Percentiles rank a stretch among this genome's conserved stretches.
Evolutionary conservation across 2,888 invertebrate genomes (phyloP).

Genomic region (Tolmerus cingulatus): DNA sequence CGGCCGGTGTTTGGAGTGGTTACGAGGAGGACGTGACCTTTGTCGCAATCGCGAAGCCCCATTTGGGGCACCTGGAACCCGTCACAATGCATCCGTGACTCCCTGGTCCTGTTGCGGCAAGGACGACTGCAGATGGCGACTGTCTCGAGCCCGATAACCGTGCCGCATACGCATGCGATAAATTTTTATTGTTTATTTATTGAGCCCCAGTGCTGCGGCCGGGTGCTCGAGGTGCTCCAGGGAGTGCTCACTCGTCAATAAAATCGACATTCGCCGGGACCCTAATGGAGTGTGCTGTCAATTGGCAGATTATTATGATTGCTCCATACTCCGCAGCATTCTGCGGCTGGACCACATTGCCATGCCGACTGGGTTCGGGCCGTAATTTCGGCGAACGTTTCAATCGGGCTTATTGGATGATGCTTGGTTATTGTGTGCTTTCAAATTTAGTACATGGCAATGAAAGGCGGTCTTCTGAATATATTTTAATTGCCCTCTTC

Average conservation of each 20-base stretch:
- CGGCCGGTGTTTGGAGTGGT: neutral
- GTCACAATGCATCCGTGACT: neutral
- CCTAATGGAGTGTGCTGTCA: neutral
- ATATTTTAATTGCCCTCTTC: neutral
- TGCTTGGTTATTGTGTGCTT: neutral
- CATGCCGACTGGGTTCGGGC: neutral
- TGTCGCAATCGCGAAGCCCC: neutral
- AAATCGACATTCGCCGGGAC: neutral
- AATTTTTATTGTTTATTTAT: neutral
- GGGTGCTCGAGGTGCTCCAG: neutral
- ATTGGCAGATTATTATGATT: neutral
- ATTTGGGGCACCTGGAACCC: neutral
- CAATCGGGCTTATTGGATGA: neutral
- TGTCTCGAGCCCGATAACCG: neutral
- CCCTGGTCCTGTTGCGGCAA: neutral
- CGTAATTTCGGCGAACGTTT: neutral
- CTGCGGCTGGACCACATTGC: neutral
- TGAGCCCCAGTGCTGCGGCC: neutral
- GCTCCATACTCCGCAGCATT: neutral
- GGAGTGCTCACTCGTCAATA: neutral
- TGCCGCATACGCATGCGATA: neutral
- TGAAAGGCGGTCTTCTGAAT: neutral
- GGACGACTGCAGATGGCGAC: neutral
- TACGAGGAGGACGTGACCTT: neutral
- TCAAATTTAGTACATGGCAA: no score